These are phyloP conservation scores for Stylophora pistillata DNA, from an alignment of 64 coral and sea anemone genomes.

Conservation along the genomic window DNA sequence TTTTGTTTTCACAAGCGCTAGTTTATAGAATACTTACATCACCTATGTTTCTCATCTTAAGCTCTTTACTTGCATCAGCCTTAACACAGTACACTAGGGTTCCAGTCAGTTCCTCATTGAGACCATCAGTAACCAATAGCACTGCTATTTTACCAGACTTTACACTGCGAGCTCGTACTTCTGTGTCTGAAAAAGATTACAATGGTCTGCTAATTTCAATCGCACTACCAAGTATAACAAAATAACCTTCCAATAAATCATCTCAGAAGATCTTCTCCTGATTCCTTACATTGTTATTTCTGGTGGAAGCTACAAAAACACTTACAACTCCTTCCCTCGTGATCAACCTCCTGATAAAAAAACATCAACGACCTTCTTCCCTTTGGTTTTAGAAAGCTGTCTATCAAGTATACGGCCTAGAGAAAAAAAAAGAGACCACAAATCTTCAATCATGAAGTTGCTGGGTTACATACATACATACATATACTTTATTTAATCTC, in stretches of 20 bases:
- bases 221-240: too few relatives aligned
- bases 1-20: not conserved
- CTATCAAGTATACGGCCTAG: constrained; percentile 65
- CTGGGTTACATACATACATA: too few relatives aligned
- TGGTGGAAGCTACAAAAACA: not conserved
- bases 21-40: constrained; percentile 53
- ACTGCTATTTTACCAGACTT: constrained; percentile 55
- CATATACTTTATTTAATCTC: too few relatives aligned
- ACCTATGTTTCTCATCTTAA: constrained; percentile 85
- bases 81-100: constrained; percentile 80
- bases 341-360: constrained; percentile 69
- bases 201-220: not conserved
- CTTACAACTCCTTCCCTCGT: constrained; percentile 63
- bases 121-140: constrained; percentile 74
- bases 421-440: not conserved
- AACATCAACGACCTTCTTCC: constrained; percentile 82
- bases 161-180: constrained; percentile 62
- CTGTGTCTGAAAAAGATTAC: constrained; percentile 26
- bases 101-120: constrained; percentile 64
- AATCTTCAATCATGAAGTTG: too few relatives aligned
- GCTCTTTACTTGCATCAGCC: constrained; percentile 75
- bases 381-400: constrained; percentile 69
- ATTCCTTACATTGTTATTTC: not conserved
- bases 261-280: not conserved
- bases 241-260: too few relatives aligned